A percentile compares a stretch with the other conserved stretches of the same genome.
Evolutionary conservation across 2,113 vertebrate genomes (phyloP).

Genomic region (Gavia stellata): DNA sequence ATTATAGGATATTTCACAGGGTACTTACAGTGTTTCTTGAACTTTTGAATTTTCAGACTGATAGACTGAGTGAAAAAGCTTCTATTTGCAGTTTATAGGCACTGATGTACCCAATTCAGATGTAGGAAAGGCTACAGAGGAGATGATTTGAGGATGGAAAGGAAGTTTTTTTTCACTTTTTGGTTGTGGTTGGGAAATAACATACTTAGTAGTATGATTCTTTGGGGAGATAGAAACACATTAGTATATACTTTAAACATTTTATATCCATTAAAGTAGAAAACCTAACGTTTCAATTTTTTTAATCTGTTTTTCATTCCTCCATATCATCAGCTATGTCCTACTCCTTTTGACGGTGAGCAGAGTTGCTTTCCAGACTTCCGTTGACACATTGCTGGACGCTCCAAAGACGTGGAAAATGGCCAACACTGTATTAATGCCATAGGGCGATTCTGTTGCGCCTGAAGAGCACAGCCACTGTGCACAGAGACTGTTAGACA

Average conservation of each 20-base stretch:
- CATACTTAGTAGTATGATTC: neutral
- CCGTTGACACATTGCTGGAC: fast-evolving
- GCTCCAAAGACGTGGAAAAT: neutral
- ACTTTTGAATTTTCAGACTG: neutral
- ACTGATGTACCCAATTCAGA: neutral
- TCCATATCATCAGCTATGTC: neutral
- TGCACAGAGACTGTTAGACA: neutral
- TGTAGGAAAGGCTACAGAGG: neutral
- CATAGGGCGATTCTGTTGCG: fast-evolving
- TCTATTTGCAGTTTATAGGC: neutral
- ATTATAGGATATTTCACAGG: neutral
- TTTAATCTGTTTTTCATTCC: neutral
- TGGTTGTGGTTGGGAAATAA: neutral
- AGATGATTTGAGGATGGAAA: neutral
- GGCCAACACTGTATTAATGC: neutral
- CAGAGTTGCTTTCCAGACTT: neutral
- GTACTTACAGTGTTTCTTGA: neutral
- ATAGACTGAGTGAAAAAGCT: neutral
- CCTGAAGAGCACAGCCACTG: neutral
- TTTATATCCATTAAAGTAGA: neutral
- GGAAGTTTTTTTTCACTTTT: neutral
- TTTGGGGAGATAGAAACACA: neutral
- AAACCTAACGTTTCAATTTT: neutral
- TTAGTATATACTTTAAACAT: neutral
- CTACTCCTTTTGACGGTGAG: neutral